Base-by-base conservation (phyloP, 2,888 invertebrate genomes). In the Hoplodrina blanda region DNA sequence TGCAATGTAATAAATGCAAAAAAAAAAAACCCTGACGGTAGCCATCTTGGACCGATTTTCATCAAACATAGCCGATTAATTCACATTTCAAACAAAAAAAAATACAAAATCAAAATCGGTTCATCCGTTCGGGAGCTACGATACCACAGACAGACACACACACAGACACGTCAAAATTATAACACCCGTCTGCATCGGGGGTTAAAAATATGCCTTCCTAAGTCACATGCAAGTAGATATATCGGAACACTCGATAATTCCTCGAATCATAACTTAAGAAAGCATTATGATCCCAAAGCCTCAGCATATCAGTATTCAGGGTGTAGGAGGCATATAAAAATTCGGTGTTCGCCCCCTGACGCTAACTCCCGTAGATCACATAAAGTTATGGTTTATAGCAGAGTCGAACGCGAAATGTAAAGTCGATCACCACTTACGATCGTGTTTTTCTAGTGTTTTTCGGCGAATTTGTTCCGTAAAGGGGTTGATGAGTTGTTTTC, bases 371-470 rank as follows among this genome's bases (percentile, higher is more conserved):
- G 90, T 91, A 89, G 87, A 92, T 93, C 93, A 90, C 89, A 91
- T 92, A 92, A 91, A 92, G 89, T 90, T 91, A 88, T 90, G 90
- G 88, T 93, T 93, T 93, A 93, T 91, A 89, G 87, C 81, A 64
- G 86, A 86, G 61, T 80, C 85, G 86, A 82, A 85, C 78, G 78
- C 85, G 87, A 90, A 92, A 92, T 91, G 91, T 86, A 87, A 89
- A 92, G 88, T 90, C 85, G 86, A 86, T 85, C 76, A 70, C 75
- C 62, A 7, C 50, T 70, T 68, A 69, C 37, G 65, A 76, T 76
- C 78, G 79, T 83, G 77, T 81, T 83, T 77, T 72, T 62, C 53
- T 68, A 49, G 73, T 62, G 63, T 68, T 70, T 76, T 69, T 61
- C 54, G 25, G 52, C 5, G 52, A 60, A 55, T 79, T 61, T 37